A percentile compares a stretch with the other conserved stretches of the same genome.
Evolutionary conservation across 2,113 vertebrate species (phyloP).

Genomic region (Xenus cinereus): DNA sequence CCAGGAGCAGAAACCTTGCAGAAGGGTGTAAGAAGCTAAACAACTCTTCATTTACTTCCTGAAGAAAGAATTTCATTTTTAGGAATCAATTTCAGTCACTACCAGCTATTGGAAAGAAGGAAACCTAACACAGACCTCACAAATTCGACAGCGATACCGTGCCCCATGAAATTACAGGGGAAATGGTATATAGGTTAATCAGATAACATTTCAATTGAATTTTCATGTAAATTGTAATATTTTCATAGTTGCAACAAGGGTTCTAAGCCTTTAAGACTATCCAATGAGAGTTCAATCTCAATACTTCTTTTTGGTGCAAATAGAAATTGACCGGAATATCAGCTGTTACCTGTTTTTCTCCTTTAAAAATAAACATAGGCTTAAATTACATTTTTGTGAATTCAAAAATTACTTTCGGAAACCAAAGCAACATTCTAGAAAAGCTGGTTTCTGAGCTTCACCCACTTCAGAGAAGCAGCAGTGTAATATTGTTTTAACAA

Average conservation of each 20-base stretch:
- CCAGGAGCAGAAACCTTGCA: background rate
- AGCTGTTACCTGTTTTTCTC: background rate
- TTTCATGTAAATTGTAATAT: background rate
- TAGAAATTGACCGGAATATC: background rate
- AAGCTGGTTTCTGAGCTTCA: background rate
- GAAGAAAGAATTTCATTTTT: background rate
- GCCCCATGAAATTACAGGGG: background rate
- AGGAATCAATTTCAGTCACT: background rate
- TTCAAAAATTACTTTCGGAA: background rate
- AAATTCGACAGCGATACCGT: rapidly evolving
- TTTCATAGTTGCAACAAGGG: background rate
- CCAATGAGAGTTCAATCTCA: background rate
- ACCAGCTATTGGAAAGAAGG: background rate
- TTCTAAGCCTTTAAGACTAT: background rate
- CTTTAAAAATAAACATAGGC: background rate
- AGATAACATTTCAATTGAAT: background rate
- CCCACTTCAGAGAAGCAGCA: background rate
- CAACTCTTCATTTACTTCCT: background rate
- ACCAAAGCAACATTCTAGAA: background rate
- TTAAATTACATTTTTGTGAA: background rate
- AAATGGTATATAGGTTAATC: background rate
- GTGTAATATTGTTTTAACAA: background rate
- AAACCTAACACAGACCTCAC: background rate
- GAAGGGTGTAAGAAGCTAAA: background rate
- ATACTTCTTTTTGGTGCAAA: background rate